Evolutionary conservation across 2,113 vertebrate genomes (phyloP).

Genomic region (Corynorhinus townsendii): DNA sequence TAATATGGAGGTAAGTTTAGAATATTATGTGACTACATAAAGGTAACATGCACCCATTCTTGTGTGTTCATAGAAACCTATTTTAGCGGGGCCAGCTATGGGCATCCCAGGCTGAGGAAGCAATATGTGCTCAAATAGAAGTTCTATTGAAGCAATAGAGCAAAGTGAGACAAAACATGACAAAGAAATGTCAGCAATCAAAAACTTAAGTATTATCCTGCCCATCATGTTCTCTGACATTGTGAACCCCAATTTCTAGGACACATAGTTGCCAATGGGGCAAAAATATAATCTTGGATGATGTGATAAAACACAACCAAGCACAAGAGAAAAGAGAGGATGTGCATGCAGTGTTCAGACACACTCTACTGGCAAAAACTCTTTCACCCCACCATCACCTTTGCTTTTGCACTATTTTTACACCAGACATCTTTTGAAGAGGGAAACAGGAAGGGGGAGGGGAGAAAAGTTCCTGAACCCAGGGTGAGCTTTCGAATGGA

Average conservation of each 20-base stretch:
- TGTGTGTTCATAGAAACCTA: neutral
- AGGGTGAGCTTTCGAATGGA: neutral
- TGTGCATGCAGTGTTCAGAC: conserved; percentile 24
- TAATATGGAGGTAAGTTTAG: neutral
- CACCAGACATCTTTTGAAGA: conserved; percentile 5
- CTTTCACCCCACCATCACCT: conserved; percentile 6
- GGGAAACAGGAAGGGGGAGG: neutral
- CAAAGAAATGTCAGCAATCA: conserved; percentile 25
- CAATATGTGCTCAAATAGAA: neutral
- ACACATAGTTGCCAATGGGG: conserved; percentile 11
- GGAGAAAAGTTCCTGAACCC: neutral
- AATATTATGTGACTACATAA: neutral
- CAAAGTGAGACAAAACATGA: conserved; percentile 5
- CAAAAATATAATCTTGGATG: conserved; percentile 46
- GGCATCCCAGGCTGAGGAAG: neutral
- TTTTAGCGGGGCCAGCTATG: neutral
- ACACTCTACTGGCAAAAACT: neutral
- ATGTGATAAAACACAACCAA: conserved; percentile 20
- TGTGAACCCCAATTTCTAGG: conserved; percentile 44
- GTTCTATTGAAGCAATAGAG: neutral
- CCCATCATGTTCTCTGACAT: conserved; percentile 47
- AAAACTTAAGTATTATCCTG: conserved; percentile 36
- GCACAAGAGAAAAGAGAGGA: neutral
- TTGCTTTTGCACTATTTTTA: conserved; percentile 43
- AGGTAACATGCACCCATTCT: neutral